Evolutionary conservation across 1,140 invertebrate genomes (phyloP).

Genomic region (Pomacea maculata): DNA sequence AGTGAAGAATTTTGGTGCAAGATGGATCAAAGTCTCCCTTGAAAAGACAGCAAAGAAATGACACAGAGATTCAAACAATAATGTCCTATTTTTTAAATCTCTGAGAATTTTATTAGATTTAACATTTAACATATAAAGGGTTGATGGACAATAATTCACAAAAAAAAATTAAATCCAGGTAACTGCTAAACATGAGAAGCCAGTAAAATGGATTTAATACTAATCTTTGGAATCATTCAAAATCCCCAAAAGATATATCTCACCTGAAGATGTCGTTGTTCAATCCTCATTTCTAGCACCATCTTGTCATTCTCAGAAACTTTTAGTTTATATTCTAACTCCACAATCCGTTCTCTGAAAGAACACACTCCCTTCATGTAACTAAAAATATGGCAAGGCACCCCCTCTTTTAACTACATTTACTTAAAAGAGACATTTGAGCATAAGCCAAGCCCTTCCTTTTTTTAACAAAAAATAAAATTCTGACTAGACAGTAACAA

Average conservation of each 20-base stretch:
- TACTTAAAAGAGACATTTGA: too few relatives aligned
- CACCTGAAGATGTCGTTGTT: constrained; percentile 64
- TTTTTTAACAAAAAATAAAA: too few relatives aligned
- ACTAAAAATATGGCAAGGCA: too few relatives aligned
- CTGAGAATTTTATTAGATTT: too few relatives aligned
- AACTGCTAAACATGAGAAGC: not conserved
- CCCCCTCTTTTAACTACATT: too few relatives aligned
- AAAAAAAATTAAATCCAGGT: not conserved
- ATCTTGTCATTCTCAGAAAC: constrained; percentile 70
- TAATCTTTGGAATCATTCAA: not conserved
- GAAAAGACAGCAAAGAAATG: constrained; percentile 7
- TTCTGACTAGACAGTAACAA: too few relatives aligned
- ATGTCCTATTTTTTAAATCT: too few relatives aligned
- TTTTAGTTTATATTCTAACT: constrained; percentile 68
- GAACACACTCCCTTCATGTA: not conserved
- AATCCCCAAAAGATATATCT: not conserved
- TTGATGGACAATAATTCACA: not conserved
- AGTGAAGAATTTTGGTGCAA: constrained; percentile 67
- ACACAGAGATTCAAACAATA: too few relatives aligned
- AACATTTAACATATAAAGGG: too few relatives aligned
- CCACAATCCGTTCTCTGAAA: constrained; percentile 52
- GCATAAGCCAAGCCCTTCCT: too few relatives aligned
- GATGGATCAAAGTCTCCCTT: constrained; percentile 63
- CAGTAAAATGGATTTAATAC: not conserved
- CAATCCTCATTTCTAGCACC: constrained; percentile 71